A percentile compares a stretch with the other conserved stretches of the same genome.
Evolutionary conservation across 2,113 vertebrate species (phyloP).

Genomic region (Anseranas semipalmata): DNA sequence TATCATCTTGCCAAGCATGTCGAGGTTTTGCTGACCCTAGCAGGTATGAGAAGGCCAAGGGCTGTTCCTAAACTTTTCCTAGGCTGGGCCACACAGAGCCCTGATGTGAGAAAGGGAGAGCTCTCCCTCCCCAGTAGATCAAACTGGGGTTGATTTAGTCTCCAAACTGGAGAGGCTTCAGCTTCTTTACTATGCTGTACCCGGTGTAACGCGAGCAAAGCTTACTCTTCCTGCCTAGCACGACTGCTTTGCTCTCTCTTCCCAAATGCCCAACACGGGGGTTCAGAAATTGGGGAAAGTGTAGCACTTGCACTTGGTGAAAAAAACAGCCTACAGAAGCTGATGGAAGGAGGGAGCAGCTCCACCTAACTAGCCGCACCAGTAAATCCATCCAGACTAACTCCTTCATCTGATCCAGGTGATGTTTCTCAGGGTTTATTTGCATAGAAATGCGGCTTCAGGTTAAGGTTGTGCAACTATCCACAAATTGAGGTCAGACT

Average conservation of each 20-base stretch:
- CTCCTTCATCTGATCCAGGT: background rate
- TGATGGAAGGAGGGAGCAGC: background rate
- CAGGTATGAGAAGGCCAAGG: background rate
- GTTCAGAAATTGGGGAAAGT: background rate
- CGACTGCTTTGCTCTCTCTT: background rate
- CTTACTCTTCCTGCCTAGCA: background rate
- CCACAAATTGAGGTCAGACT: background rate
- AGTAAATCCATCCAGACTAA: background rate
- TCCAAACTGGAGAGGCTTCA: background rate
- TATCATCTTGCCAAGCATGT: background rate
- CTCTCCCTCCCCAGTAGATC: background rate
- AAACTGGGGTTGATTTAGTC: background rate
- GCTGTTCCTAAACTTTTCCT: background rate
- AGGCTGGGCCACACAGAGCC: background rate
- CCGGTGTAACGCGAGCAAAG: background rate
- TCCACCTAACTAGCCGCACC: background rate
- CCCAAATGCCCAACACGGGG: fast-evolving
- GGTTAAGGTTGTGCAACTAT: background rate
- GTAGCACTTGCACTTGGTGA: background rate
- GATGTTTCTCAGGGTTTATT: background rate
- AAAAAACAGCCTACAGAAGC: background rate
- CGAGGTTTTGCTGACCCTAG: background rate
- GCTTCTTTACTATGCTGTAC: background rate
- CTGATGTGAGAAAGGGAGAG: background rate
- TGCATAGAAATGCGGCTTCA: slow-evolving; percentile 18